phyloP scores from a whole-genome alignment of 2,797 vertebrate species.

The Sebastes trivittatus region DNA sequence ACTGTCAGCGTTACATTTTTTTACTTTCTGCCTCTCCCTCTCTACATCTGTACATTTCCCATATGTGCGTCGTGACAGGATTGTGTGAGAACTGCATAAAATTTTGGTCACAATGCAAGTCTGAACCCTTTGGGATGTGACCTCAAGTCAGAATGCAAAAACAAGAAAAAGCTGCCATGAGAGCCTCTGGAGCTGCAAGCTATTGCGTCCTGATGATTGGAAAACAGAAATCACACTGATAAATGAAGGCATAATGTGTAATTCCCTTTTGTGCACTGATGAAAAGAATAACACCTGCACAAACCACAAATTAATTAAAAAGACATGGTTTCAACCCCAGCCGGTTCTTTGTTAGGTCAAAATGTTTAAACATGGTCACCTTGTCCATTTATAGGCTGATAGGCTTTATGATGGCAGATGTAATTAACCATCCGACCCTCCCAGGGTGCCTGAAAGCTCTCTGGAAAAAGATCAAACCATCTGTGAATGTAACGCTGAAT shows the following conservation, averaged over 20 bases:
- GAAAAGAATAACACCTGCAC: not conserved
- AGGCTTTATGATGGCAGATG: not conserved
- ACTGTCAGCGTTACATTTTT: slow-evolving; percentile 57
- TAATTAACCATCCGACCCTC: not conserved
- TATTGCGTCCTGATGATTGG: not conserved
- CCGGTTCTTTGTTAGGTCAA: not conserved
- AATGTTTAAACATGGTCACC: not conserved
- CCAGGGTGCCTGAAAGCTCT: not conserved
- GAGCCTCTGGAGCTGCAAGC: slow-evolving; percentile 9
- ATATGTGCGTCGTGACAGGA: slow-evolving; percentile 55
- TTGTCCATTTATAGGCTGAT: not conserved
- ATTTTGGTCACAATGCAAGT: slow-evolving; percentile 54
- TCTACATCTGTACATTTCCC: slow-evolving; percentile 48
- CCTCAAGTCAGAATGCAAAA: slow-evolving; percentile 50
- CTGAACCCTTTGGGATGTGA: slow-evolving; percentile 45
- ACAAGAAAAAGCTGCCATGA: slow-evolving; percentile 28
- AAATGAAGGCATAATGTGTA: not conserved
- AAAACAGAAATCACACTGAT: not conserved
- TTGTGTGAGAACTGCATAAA: slow-evolving; percentile 67
- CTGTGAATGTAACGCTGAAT: slow-evolving; percentile 26
- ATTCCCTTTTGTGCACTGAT: not conserved
- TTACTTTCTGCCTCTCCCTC: slow-evolving; percentile 23
- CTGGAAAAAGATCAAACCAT: slow-evolving; percentile 4
- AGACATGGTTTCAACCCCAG: not conserved
- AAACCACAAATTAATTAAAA: not conserved